Evolutionary conservation across 2,888 invertebrate genomes (phyloP), one percentile per base, ranked within the genome.

Genomic region (Alloscopus bannaensis): DNA sequence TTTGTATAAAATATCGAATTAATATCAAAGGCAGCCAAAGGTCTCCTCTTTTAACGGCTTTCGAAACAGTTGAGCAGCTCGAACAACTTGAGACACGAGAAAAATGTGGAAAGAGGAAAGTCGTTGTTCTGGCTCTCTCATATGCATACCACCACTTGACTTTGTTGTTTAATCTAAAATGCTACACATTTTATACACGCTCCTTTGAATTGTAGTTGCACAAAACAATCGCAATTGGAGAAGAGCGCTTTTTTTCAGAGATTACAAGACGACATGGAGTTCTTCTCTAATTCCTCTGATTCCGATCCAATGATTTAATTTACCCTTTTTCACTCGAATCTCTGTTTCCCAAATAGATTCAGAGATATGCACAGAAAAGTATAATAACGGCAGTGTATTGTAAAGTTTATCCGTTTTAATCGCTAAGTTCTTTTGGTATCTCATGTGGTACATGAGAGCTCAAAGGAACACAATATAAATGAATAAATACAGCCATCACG

Each of bases 271-370:
- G 20, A 55, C 36, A 60, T 29, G 60, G 36, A 36, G n/a, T n/a
- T n/a, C n/a, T 31, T 60, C 29, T 29, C 36, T 36, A 13, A 62
- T 59, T 62, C 40, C 42, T 42, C 40, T 59, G 31, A 36, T 36
- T 36, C 62, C 62, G 24, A 57, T 75, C 59, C 66, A 59, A 66
- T 66, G 66, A 75, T 75, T 75, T 75, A 75, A 75, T 75, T 75
- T 70, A 47, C 60, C 31, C 20, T 47, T 59, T 64, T 20, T 47
- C 26, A 28, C 31, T 40, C 70, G 3, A 60, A 6, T 36, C 55
- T 55, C n/a, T 29, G 47, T 28, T 31, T 31, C 59, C 62, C 31
- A 57, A 36, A 47, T 66, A 50, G 13, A 29, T 50, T 50, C 45
- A 36, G 8, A 13, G 36, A 36, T 36, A 36, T 36, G 13, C 36